A percentile compares a stretch with the other conserved stretches of the same genome.
Evolutionary conservation across 1,140 invertebrate genomes (phyloP).

Genomic region (Megathymus violae): DNA sequence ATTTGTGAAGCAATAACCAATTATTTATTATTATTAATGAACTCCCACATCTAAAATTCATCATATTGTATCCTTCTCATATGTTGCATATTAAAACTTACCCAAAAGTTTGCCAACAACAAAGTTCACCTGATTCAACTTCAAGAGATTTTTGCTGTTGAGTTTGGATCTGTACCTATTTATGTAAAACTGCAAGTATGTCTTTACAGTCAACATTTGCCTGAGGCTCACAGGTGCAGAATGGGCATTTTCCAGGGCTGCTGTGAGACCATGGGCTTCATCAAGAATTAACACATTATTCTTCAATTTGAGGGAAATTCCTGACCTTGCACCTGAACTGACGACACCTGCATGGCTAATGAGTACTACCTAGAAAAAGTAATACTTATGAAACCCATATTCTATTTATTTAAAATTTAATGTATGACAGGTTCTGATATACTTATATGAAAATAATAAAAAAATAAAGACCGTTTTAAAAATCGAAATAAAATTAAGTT

Average conservation of each 20-base stretch:
- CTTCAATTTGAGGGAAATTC: constrained; percentile 92
- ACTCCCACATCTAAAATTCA: too few species aligned
- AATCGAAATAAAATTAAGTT: too few species aligned
- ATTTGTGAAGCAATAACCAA: too few species aligned
- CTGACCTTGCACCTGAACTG: constrained; percentile 93
- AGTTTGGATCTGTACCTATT: constrained; percentile 91
- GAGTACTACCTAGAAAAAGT: constrained; percentile 85
- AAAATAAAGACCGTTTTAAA: too few species aligned
- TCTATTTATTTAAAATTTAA: too few species aligned
- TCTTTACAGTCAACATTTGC: constrained; percentile 88
- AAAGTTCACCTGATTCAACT: too few species aligned
- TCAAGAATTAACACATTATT: constrained; percentile 96
- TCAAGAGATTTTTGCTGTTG: too few species aligned
- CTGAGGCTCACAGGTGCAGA: constrained; percentile 88
- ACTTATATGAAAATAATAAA: too few species aligned
- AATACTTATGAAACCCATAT: not conserved
- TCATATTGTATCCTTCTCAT: too few species aligned
- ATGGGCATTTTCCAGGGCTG: constrained; percentile 95
- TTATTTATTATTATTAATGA: too few species aligned
- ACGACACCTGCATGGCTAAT: constrained; percentile 95
- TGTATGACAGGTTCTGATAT: too few species aligned
- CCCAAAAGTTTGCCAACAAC: constrained; percentile 90
- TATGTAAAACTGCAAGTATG: constrained; percentile 91
- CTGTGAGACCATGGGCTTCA: constrained; percentile 98
- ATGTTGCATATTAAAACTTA: constrained; percentile 38